Evolutionary conservation across 2,797 vertebrate genomes (phyloP).

Genomic region (Dendrocincla tyrannina): DNA sequence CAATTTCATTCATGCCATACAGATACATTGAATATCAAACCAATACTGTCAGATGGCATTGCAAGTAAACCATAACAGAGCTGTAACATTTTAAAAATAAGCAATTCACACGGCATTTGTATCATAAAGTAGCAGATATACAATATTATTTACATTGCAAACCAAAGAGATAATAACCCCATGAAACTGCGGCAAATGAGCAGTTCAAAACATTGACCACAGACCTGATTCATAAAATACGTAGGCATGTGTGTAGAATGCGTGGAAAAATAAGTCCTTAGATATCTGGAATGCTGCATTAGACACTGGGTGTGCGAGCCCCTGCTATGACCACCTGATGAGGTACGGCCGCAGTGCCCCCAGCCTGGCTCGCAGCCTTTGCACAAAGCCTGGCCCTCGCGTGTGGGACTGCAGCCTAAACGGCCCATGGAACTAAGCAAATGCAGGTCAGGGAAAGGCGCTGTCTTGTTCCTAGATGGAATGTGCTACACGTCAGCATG

Average conservation of each 20-base stretch:
- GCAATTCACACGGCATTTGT: constrained; percentile 61
- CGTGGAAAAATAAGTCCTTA: not conserved
- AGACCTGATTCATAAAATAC: constrained; percentile 69
- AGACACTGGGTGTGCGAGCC: not conserved
- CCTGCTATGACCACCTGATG: not conserved
- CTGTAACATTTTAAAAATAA: constrained; percentile 63
- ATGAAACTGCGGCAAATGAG: constrained; percentile 60
- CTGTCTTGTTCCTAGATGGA: constrained; percentile 10
- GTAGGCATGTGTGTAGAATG: not conserved
- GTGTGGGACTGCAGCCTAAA: not conserved
- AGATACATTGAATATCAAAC: constrained; percentile 58
- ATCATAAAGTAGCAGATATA: constrained; percentile 72
- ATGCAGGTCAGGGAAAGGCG: not conserved
- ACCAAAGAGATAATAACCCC: constrained; percentile 53
- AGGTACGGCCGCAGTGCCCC: not conserved
- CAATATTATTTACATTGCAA: constrained; percentile 74
- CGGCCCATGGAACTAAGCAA: not conserved
- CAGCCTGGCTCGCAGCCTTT: not conserved
- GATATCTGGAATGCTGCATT: not conserved
- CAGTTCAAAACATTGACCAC: constrained; percentile 41
- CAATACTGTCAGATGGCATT: constrained; percentile 46
- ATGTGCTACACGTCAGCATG: not conserved
- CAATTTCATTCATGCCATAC: constrained; percentile 71
- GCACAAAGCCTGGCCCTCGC: not conserved
- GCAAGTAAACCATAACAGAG: constrained; percentile 60